phyloP scores from a whole-genome alignment of 2,797 vertebrate genomes.

The Notolabrus celidotus region DNA sequence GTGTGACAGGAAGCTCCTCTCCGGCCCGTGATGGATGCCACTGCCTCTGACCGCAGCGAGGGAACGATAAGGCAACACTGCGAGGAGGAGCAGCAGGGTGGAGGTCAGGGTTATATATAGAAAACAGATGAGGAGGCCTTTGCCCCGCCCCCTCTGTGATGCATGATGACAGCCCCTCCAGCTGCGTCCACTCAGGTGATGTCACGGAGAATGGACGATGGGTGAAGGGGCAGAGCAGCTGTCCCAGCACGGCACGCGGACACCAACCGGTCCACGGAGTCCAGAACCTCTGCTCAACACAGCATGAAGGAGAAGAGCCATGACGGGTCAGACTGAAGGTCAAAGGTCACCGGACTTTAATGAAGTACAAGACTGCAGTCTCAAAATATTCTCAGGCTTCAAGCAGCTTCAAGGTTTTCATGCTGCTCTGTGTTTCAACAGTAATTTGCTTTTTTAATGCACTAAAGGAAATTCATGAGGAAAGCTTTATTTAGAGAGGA shows the following conservation, averaged over 20 bases:
- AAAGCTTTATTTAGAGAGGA: too few relatives aligned
- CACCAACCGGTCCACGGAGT: not conserved
- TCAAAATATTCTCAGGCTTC: too few relatives aligned
- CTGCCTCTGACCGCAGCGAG: conserved; percentile 9
- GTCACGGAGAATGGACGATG: conserved; percentile 60
- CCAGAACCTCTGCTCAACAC: not conserved
- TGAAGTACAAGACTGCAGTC: too few relatives aligned
- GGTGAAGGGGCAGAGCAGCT: conserved; percentile 45
- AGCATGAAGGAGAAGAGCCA: not conserved
- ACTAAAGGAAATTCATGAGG: too few relatives aligned
- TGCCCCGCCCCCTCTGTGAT: conserved; percentile 40
- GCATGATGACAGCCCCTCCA: conserved; percentile 50
- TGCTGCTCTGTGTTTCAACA: too few relatives aligned
- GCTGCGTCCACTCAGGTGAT: conserved; percentile 64
- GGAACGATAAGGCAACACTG: not conserved
- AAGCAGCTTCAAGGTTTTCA: too few relatives aligned
- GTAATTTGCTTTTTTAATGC: too few relatives aligned
- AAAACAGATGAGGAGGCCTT: conserved; percentile 35
- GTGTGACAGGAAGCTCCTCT: conserved; percentile 32
- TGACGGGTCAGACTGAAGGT: not conserved
- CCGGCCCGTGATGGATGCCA: conserved; percentile 52
- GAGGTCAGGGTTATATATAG: conserved; percentile 56
- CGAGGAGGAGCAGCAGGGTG: conserved; percentile 1
- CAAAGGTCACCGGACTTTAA: too few relatives aligned
- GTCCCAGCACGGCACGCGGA: conserved; percentile 18